phyloP scores from a whole-genome alignment of 1,140 invertebrate species.

The Lucilia sericata region DNA sequence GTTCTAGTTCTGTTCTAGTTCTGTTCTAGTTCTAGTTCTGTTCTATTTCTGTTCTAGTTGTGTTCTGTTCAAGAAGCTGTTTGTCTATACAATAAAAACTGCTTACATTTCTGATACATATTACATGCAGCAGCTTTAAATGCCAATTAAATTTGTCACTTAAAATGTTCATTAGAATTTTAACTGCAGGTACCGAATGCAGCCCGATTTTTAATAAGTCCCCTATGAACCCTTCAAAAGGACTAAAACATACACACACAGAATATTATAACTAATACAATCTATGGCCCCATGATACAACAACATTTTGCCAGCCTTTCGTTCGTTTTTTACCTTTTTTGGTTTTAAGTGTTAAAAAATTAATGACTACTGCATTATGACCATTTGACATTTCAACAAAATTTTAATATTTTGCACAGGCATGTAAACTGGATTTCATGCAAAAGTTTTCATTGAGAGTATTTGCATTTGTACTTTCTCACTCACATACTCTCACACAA shows the following conservation, averaged over 20 bases:
- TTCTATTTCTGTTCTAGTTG: too few species aligned
- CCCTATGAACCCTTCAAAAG: not conserved
- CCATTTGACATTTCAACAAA: conserved; percentile 21
- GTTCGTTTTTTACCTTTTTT: conserved; percentile 45
- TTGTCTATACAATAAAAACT: too few species aligned
- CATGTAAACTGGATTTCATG: not conserved
- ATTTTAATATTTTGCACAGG: not conserved
- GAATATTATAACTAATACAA: too few species aligned
- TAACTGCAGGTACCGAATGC: not conserved
- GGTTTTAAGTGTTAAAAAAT: conserved; percentile 27
- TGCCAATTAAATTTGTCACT: not conserved
- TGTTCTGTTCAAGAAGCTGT: too few species aligned
- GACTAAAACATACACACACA: not conserved
- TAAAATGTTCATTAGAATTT: conserved; percentile 1
- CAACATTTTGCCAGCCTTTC: not conserved
- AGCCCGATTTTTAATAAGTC: not conserved
- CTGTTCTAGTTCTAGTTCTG: too few species aligned
- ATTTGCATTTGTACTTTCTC: too few species aligned
- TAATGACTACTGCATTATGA: conserved; percentile 29
- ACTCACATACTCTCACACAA: too few species aligned
- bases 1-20: too few species aligned
- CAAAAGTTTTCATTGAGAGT: not conserved
- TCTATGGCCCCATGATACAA: not conserved
- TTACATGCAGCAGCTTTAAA: not conserved
- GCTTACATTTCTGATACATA: too few species aligned